A percentile compares a stretch with the other conserved stretches of the same genome.
phyloP scores from a whole-genome alignment of 2,113 vertebrate genomes.

The cattle (Bos taurus) region DNA sequence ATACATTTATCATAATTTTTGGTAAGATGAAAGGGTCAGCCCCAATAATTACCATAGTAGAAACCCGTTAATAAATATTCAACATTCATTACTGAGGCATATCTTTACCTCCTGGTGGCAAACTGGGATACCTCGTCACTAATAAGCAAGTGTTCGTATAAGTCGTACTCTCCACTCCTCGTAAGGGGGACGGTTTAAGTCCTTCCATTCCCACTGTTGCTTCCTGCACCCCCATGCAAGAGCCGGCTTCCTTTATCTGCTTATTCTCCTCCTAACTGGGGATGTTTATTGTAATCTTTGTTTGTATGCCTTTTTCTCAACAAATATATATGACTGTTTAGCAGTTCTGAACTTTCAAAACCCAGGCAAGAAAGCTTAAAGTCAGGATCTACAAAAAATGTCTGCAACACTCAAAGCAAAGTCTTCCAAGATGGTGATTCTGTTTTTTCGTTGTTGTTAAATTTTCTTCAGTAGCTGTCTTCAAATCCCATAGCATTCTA shows the following conservation, averaged over 20 bases:
- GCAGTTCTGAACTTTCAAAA: not conserved
- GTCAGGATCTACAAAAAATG: not conserved
- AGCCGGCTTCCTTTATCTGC: not conserved
- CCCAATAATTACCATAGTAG: not conserved
- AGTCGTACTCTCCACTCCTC: rapidly evolving
- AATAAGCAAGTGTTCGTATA: not conserved
- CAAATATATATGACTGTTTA: slow-evolving; percentile 8
- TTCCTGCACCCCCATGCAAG: rapidly evolving
- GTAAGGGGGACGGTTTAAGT: rapidly evolving
- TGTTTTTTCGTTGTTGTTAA: not conserved
- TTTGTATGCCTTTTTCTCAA: slow-evolving; percentile 19
- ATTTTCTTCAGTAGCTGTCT: not conserved
- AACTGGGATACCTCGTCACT: not conserved
- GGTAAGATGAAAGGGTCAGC: not conserved
- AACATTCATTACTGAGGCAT: rapidly evolving
- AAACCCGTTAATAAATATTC: not conserved
- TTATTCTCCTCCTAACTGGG: not conserved
- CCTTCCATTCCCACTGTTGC: rapidly evolving
- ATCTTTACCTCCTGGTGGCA: not conserved
- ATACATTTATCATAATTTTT: not conserved
- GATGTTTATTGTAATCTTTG: not conserved
- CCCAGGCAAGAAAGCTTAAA: slow-evolving; percentile 9
- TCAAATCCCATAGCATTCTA: not conserved
- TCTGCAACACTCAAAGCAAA: not conserved
- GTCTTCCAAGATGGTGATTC: slow-evolving; percentile 3